phyloP scores from a whole-genome alignment of 2,113 vertebrate species.

The Menura novaehollandiae region DNA sequence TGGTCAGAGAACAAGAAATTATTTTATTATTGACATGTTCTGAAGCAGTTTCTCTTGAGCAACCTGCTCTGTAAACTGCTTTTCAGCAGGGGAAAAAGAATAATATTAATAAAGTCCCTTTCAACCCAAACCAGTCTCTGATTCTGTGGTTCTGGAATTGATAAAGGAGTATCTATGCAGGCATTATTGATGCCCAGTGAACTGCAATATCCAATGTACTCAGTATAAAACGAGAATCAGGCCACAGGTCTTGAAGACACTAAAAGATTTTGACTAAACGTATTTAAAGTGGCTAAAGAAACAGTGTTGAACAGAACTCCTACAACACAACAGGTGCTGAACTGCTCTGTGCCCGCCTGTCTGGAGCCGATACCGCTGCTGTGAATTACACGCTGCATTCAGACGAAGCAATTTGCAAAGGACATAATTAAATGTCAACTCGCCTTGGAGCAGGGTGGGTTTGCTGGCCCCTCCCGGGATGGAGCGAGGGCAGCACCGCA shows the following conservation, averaged over 20 bases:
- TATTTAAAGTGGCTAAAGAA: background rate
- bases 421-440: background rate
- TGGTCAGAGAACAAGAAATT: background rate
- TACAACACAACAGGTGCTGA: background rate
- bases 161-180: background rate
- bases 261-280: background rate
- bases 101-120: background rate
- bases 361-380: background rate
- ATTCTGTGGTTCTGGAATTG: background rate
- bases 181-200: background rate
- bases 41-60: background rate
- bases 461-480: background rate
- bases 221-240: background rate
- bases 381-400: background rate
- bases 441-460: background rate
- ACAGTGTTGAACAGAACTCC: accelerated
- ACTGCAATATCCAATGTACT: background rate
- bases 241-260: background rate
- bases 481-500: background rate
- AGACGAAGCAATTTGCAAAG: background rate
- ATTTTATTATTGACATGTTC: background rate
- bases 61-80: background rate
- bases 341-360: background rate
- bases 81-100: background rate
- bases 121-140: background rate